Base-by-base conservation (phyloP, 2,888 invertebrate species). In the Hemistola chrysoprasaria region DNA sequence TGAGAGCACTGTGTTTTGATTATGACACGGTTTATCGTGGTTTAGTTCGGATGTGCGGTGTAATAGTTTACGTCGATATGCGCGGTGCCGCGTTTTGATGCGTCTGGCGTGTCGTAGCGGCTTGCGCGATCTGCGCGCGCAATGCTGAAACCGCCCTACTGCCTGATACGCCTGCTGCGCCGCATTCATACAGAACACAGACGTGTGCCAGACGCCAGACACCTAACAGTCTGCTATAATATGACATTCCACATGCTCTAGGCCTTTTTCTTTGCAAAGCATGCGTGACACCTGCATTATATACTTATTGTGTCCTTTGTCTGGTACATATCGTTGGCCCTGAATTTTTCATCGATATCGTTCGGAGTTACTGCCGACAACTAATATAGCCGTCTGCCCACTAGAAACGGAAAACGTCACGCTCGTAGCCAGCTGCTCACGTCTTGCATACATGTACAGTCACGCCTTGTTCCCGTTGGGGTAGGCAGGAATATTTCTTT, bases 61-160 rank as follows among this genome's bases (percentile, higher is more conserved):
- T n/a, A n/a, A n/a, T n/a, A n/a, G 61, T 60, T 58, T 53, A 62
- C 74, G 78, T 82, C 84, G 74, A 82, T 78, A 78, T 63, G 65
- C 58, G 62, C 60, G 51, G 46, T 51, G 60, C 52, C 58, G 78
- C 73, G 74, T 65, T 75, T 65, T 65, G 55, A 64, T 65, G 56
- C 63, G 67, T 55, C 66, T 67, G 59, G 65, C 61, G 71, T 62
- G 83, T 80, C 79, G 78, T 82, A 56, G 56, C 37, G 64, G 54
- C 59, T 26, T 27, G 36, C 36, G 41, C 36, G 31, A 62, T 62
- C 54, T 71, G 74, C 76, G 77, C 70, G 78, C 78, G 75, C 75
- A 71, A 48, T 16, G 16, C 16, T 4, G 16, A 31, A 42, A 44
- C 41, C 45, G 59, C 69, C 51, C 55, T 56, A 52, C 53, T 46